These are phyloP conservation scores for Xenus cinereus DNA, from an alignment of 2,113 vertebrate genomes.

Conservation along the genomic window DNA sequence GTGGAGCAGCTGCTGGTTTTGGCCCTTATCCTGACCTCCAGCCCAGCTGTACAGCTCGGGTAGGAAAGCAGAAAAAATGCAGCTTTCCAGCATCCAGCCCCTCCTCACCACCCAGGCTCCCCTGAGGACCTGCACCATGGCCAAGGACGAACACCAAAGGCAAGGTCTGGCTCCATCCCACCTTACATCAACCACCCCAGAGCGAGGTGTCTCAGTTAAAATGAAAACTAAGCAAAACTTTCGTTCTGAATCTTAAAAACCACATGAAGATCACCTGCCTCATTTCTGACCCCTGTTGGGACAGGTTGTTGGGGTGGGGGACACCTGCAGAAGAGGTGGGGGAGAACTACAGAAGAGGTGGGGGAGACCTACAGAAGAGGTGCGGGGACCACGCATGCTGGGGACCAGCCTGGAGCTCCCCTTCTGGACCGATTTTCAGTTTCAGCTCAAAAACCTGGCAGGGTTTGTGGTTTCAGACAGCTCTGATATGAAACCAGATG, in stretches of 20 bases:
- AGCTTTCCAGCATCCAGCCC: background rate
- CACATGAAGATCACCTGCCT: background rate
- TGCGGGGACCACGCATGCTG: fast-evolving
- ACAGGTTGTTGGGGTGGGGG: fast-evolving
- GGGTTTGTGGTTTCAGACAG: background rate
- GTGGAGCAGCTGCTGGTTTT: background rate
- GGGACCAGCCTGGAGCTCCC: background rate
- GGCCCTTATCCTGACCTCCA: background rate
- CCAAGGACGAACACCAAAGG: fast-evolving
- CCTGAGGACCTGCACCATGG: background rate
- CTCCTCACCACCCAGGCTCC: background rate
- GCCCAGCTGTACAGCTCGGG: background rate
- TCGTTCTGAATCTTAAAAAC: background rate
- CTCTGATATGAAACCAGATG: background rate
- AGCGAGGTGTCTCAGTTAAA: background rate
- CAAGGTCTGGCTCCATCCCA: background rate
- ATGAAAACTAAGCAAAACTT: background rate
- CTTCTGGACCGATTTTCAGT: background rate
- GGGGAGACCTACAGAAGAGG: background rate
- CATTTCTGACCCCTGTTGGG: background rate
- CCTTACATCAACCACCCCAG: background rate
- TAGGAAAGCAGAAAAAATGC: background rate
- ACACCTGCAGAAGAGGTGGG: background rate
- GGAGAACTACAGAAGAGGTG: background rate
- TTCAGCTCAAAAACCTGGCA: background rate